phyloP scores from a whole-genome alignment of 2,113 vertebrate genomes.

The Cromileptes altivelis region DNA sequence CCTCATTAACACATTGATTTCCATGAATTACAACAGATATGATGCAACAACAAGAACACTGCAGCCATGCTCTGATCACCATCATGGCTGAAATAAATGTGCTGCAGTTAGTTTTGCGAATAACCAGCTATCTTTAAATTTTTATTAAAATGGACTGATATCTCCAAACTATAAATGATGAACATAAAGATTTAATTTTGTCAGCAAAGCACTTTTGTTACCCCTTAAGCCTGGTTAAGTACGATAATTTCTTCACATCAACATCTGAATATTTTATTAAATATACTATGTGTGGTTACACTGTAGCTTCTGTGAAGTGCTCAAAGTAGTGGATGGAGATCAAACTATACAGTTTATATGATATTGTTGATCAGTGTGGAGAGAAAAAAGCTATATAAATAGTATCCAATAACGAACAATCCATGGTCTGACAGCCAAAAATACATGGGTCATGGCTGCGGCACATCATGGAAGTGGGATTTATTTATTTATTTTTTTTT shows the following conservation, averaged over 20 bases:
- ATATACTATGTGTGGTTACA: neutral
- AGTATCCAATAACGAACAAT: neutral
- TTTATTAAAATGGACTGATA: neutral
- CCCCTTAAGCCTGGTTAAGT: neutral
- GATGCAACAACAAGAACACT: neutral
- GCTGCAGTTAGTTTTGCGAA: neutral
- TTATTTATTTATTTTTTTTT: too few relatives aligned
- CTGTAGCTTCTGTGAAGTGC: neutral
- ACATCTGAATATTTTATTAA: neutral
- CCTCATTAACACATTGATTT: neutral
- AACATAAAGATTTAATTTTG: neutral
- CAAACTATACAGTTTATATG: neutral
- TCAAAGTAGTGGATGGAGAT: neutral
- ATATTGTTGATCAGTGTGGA: neutral
- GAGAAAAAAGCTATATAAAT: neutral
- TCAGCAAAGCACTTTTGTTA: neutral
- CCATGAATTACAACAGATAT: neutral
- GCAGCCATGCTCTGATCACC: neutral
- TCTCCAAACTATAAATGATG: too few relatives aligned
- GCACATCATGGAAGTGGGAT: too few relatives aligned
- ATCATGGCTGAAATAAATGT: neutral
- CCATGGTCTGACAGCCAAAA: neutral
- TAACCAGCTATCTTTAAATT: neutral
- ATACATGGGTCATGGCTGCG: neutral
- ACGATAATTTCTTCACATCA: neutral